phyloP scores from a whole-genome alignment of 2,113 vertebrate species.

The Lasiurus cinereus region DNA sequence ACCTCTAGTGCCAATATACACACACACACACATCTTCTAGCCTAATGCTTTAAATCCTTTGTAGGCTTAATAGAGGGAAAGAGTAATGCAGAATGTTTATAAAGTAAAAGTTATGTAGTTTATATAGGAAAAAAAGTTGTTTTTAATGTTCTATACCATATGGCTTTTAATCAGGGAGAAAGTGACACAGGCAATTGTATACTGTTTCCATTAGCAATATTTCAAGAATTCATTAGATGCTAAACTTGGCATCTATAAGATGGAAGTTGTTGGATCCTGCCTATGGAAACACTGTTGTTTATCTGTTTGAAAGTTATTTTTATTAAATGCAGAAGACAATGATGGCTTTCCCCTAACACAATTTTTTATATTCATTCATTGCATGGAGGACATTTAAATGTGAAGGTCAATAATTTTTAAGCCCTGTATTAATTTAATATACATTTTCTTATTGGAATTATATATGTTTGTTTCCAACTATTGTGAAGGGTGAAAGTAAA shows the following conservation, averaged over 20 bases:
- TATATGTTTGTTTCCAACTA: background rate
- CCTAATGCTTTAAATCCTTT: background rate
- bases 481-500: background rate
- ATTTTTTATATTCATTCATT: background rate
- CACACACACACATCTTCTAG: background rate
- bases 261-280: constrained; percentile 16
- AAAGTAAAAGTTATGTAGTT: background rate
- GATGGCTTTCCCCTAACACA: constrained; percentile 14
- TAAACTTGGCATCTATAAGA: constrained; percentile 21
- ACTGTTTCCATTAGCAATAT: constrained; percentile 48
- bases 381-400: background rate
- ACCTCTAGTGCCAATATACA: fast-evolving
- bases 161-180: background rate
- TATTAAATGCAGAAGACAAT: constrained; percentile 66
- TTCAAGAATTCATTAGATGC: constrained; percentile 51
- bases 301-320: constrained; percentile 48
- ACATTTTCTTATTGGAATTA: background rate
- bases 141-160: background rate
- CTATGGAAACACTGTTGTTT: constrained; percentile 50
- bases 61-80: background rate
- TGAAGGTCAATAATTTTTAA: background rate
- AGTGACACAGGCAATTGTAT: constrained; percentile 35
- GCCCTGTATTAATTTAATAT: background rate
- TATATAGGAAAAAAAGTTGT: background rate
- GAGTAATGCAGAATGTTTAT: background rate